A percentile compares a stretch with the other conserved stretches of the same genome.
Evolutionary conservation across 2,113 vertebrate genomes (phyloP).

Genomic region (Tragelaphus buxtoni): DNA sequence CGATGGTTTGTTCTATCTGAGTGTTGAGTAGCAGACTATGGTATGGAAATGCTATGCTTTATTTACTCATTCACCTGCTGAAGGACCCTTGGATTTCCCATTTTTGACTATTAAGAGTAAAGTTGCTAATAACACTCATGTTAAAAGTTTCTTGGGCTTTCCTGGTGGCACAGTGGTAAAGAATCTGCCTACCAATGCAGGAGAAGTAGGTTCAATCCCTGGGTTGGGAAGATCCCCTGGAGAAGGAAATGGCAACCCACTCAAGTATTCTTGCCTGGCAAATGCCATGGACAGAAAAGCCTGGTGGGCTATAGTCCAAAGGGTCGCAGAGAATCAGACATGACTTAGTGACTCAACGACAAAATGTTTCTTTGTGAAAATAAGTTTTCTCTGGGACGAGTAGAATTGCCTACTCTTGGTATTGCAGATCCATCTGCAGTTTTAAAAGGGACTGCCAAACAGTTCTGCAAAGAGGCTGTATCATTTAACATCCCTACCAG

Average conservation of each 20-base stretch:
- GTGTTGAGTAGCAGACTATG: neutral
- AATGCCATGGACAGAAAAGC: neutral
- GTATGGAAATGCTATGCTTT: neutral
- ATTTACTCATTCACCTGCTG: neutral
- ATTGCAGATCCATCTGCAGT: neutral
- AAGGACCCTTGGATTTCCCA: neutral
- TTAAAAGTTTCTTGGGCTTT: neutral
- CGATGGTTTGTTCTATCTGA: neutral
- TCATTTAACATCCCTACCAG: neutral
- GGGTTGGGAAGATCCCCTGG: neutral
- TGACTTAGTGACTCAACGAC: neutral
- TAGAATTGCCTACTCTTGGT: neutral
- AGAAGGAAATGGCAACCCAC: neutral
- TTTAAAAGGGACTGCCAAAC: neutral
- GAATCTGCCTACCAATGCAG: neutral
- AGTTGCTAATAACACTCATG: neutral
- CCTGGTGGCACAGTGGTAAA: neutral
- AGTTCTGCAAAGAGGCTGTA: neutral
- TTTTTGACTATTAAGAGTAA: neutral
- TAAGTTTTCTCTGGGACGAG: neutral
- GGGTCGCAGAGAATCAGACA: neutral
- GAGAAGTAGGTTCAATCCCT: neutral
- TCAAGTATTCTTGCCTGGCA: neutral
- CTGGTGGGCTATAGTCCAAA: neutral
- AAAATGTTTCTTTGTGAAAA: neutral